phyloP scores from a whole-genome alignment of 2,888 invertebrate species.

The Rhingia campestris region DNA sequence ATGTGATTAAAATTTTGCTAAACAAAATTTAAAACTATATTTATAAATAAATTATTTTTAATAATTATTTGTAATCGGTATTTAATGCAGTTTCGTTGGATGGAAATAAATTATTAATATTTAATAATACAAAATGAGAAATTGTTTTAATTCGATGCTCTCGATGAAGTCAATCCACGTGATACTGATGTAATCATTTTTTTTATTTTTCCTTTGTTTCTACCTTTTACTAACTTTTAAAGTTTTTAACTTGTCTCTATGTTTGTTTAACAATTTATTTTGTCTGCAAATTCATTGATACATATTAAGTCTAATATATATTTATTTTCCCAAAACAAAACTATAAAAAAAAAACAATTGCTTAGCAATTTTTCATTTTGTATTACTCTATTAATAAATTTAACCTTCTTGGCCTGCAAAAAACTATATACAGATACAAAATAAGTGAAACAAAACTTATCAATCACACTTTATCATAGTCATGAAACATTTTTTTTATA shows the following conservation, averaged over 20 bases:
- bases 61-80: conserved; percentile 63
- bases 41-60: conserved; percentile 54
- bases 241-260: conserved; percentile 47
- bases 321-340: conserved; percentile 13
- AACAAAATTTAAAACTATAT: conserved; percentile 37
- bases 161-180: conserved; percentile 16
- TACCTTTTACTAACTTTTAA: conserved; percentile 55
- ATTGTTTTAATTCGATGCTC: conserved; percentile 75
- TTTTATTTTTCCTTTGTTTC: conserved; percentile 18
- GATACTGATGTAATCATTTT: conserved; percentile 42
- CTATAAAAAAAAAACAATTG: conserved; percentile 24
- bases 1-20: conserved; percentile 55
- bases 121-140: conserved; percentile 76
- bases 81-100: conserved; percentile 62
- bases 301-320: conserved; percentile 27
- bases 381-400: conserved; percentile 67
- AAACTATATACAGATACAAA: background rate
- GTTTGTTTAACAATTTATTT: conserved; percentile 44
- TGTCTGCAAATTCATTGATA: conserved; percentile 59
- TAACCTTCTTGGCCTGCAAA: conserved; percentile 23
- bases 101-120: conserved; percentile 74
- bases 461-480: conserved; percentile 43
- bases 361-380: conserved; percentile 76
- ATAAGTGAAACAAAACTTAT: conserved; percentile 26
- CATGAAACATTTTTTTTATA: conserved; percentile 21